Conservation (phyloP, 2,113 vertebrate genomes). For the Xiphorhynchus elegans region DNA sequence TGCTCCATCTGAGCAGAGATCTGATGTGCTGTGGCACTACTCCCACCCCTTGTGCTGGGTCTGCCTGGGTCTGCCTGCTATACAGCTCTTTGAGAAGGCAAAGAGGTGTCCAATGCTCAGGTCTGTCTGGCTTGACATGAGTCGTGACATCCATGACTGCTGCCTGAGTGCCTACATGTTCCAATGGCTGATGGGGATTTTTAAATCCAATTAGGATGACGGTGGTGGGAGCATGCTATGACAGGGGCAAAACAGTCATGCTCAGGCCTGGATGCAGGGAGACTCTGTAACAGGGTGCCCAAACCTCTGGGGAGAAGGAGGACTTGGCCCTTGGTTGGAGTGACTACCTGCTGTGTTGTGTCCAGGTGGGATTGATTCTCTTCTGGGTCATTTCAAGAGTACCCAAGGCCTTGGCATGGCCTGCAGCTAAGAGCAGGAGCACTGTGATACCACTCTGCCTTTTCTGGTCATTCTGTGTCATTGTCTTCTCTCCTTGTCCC, state of each 20-base stretch:
- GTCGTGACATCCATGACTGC: not conserved
- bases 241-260: not conserved
- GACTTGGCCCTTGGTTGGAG: not conserved
- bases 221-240: not conserved
- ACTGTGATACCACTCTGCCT: not conserved
- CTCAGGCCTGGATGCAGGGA: not conserved
- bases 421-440: not conserved
- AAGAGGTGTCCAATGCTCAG: not conserved
- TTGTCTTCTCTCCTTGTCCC: not conserved
- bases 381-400: not conserved
- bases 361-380: not conserved
- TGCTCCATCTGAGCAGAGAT: not conserved
- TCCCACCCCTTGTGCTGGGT: not conserved
- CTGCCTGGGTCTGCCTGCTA: not conserved
- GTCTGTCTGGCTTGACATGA: rapidly evolving
- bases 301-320: not conserved
- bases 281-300: not conserved
- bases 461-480: not conserved
- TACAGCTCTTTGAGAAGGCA: not conserved
- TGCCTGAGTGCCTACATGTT: not conserved
- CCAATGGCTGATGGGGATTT: not conserved
- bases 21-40: not conserved
- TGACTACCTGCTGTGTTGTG: not conserved
- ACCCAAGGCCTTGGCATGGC: not conserved
- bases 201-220: not conserved